Conservation (phyloP, 2,888 invertebrate species). For the Fragum whitleyi region DNA sequence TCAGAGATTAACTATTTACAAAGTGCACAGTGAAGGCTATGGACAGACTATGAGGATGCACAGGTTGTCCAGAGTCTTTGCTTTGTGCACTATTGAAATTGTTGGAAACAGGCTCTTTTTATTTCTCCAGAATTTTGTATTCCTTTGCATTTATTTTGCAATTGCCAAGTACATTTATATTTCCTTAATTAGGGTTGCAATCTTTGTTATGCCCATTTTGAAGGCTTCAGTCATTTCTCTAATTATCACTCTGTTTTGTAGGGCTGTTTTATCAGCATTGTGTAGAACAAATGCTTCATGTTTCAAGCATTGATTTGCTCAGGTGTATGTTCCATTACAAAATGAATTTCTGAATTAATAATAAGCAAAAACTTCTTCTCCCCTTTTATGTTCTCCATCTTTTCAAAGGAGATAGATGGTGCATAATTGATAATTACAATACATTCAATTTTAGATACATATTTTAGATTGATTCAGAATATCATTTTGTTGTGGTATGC, state of each 20-base stretch:
- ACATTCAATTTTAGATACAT: no score
- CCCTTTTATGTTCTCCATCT: no score
- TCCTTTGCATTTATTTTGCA: background rate
- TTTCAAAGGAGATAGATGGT: no score
- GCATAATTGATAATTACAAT: no score
- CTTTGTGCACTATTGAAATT: no score
- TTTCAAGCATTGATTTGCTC: slow-evolving; percentile 28
- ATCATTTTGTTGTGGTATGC: background rate
- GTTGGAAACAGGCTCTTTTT: no score
- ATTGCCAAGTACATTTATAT: background rate
- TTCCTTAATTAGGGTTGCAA: background rate
- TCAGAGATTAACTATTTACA: no score
- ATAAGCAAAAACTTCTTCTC: background rate
- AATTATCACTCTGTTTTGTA: background rate
- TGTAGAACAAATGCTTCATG: slow-evolving; percentile 29
- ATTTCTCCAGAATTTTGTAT: no score
- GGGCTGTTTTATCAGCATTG: slow-evolving; percentile 13
- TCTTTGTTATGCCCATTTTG: background rate
- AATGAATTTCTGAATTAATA: background rate
- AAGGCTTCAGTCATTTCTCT: background rate
- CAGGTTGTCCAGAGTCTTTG: no score
- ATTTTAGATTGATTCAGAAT: background rate
- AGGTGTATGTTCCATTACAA: background rate
- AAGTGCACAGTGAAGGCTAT: no score
- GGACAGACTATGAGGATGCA: no score